Base-by-base conservation (phyloP, 2,113 vertebrate species). In the Chaetodon trifascialis region DNA sequence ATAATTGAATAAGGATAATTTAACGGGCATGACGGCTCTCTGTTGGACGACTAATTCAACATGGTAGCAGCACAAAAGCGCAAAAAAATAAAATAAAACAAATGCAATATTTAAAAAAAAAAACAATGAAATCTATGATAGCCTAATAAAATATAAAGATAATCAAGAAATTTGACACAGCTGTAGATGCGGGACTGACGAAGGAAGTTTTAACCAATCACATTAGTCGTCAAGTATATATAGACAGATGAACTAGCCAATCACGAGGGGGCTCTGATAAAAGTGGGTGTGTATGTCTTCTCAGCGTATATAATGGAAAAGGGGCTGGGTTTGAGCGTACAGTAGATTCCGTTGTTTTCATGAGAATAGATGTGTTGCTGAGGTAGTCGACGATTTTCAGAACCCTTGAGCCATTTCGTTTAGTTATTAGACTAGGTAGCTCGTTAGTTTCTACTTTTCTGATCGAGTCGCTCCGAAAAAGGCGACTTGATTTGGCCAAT, bases 391-490 rank as follows among this genome's bases (percentile, higher is more conserved):
- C 63, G 40, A 38, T 84, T 80, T 60, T 8, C 23, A 59, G 42
- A 46, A 51, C 21, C 5, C 17, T n/a, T 56, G 21, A 74, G 9
- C 49, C 9, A 9, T 25, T 47, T 46, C 12, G 51, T 2, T 21
- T 1, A 34, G 25, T 52, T 9, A 21, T 60, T n/a, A 3, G 7
- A 9, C 7, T 38, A 3, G 14, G 52, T 70, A 79, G 77, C 80
- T 87, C 40, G 46, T 67, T 47, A 55, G 44, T 60, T 46, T 67
- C 68, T 73, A 66, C 51, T 77, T 72, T 63, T 65, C 38, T 38
- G 86, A 92, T 94, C 92, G 84, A 93, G 91, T 96, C 93, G 95
- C 93, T 89, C 6, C 38, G 58, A 66, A 78, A 83, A 86, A 73
- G 23, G 93, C 91, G 94, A 88, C 95, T 91, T 93, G 94, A 86